Evolutionary conservation across 2,113 vertebrate genomes (phyloP).

Genomic region (Hepsetus odoe): DNA sequence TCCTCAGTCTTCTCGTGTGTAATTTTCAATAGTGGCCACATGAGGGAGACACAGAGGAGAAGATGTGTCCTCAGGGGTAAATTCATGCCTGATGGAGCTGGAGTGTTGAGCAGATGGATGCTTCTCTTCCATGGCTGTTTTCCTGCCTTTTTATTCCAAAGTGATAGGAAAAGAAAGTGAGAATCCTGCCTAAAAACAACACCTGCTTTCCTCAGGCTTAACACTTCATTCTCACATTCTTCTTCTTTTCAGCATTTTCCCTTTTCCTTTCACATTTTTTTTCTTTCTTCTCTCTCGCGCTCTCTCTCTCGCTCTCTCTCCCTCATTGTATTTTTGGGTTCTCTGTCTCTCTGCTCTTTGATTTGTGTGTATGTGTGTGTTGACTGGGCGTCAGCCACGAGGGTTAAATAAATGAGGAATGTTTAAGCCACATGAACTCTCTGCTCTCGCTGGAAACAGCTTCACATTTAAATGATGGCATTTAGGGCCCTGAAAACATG

Average conservation of each 20-base stretch:
- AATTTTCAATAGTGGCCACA: slow-evolving; percentile 58
- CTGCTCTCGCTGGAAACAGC: background rate
- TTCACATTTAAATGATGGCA: slow-evolving; percentile 71
- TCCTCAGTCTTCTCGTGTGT: background rate
- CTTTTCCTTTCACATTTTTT: slow-evolving; percentile 51
- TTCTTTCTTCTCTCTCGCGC: slow-evolving; percentile 50
- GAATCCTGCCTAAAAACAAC: background rate
- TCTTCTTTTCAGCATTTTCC: slow-evolving; percentile 58
- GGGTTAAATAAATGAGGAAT: slow-evolving; percentile 72
- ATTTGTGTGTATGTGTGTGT: no score
- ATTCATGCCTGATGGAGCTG: slow-evolving; percentile 8
- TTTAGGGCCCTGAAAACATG: slow-evolving; percentile 75
- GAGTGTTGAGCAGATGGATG: no score
- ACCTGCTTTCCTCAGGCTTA: background rate
- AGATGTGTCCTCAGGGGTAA: slow-evolving; percentile 40
- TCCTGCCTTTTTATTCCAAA: background rate
- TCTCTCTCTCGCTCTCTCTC: slow-evolving; percentile 49
- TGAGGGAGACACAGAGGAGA: slow-evolving; percentile 71
- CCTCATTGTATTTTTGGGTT: background rate
- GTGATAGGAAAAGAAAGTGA: background rate
- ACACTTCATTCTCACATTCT: background rate
- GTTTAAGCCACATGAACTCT: slow-evolving; percentile 57
- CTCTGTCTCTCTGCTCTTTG: background rate
- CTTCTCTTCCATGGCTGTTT: background rate
- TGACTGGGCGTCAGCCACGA: slow-evolving; percentile 61